A percentile compares a stretch with the other conserved stretches of the same genome.
Conservation (phyloP, 2,888 invertebrate genomes). For the Hypercompe scribonia region DNA sequence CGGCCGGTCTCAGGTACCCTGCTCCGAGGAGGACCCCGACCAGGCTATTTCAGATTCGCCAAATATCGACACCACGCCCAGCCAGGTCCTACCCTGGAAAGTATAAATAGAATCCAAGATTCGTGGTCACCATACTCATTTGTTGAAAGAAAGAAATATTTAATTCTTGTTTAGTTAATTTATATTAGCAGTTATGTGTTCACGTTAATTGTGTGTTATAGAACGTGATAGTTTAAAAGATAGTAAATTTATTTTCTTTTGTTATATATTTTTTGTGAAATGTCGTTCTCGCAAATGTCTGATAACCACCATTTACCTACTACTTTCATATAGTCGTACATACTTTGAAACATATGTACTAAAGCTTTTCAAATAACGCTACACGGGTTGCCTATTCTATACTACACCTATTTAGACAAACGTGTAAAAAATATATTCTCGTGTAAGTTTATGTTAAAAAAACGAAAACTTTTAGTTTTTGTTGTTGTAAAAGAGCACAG, state of each 20-base stretch:
- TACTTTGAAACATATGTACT: background rate
- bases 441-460: background rate
- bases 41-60: no score
- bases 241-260: background rate
- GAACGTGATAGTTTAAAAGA: no score
- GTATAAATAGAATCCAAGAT: no score
- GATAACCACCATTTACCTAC: background rate
- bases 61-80: no score
- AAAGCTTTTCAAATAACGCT: conserved; percentile 6
- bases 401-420: background rate
- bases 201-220: no score
- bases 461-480: background rate
- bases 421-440: background rate
- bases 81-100: no score
- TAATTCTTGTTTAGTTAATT: no score
- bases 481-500: background rate
- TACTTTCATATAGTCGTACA: background rate
- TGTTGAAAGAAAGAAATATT: background rate
- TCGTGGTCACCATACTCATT: no score
- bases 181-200: no score
- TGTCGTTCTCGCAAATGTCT: background rate
- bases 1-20: no score
- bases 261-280: background rate
- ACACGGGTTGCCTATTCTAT: background rate
- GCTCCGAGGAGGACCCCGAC: no score